Evolutionary conservation across 2,113 vertebrate species (phyloP), one percentile per base, ranked within the genome.

Genomic region (Lipophrys pholis): DNA sequence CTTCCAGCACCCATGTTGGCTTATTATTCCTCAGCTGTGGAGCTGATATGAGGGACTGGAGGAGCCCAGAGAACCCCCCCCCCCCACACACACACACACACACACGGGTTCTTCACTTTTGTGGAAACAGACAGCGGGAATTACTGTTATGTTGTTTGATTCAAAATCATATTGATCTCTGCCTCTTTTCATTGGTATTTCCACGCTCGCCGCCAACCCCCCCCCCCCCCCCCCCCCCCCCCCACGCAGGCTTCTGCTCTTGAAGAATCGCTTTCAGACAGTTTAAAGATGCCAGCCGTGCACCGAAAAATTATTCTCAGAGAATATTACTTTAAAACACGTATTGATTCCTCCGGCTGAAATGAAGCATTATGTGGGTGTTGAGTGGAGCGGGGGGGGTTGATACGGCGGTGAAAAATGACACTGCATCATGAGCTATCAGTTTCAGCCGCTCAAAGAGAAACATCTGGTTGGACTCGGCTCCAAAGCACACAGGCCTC

Each of bases 391-490:
- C n/a, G 21, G 68, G 70, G 57, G 76, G 21, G 21, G 21, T 30
- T 86, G 87, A 89, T 86, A 76, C 59, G 64, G 71, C 15, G 69
- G 84, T 89, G 92, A 93, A 93, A 91, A 94, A 90, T 87, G 82
- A 90, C 89, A 89, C 91, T 81, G 81, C 63, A 81, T 91, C 82
- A 74, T 63, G 86, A 86, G 87, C 90, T 93, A 93, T 94, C 92
- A 73, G 89, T 93, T 93, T 90, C 93, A 93, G 90, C 88, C 90
- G 85, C 92, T 92, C 83, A 91, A 92, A 93, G 78, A 92, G 92
- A 93, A 94, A 94, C 91, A 93, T 94, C 93, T 95, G 94, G 92
- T 88, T 84, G 87, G 91, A 92, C 78, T 78, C 53, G 61, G 52
- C 85, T 93, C 93, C 93, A 91, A 93, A 86, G 76, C 87, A 92